Evolutionary conservation across 2,888 invertebrate genomes (phyloP).

Genomic region (Trichogramma evanescens): DNA sequence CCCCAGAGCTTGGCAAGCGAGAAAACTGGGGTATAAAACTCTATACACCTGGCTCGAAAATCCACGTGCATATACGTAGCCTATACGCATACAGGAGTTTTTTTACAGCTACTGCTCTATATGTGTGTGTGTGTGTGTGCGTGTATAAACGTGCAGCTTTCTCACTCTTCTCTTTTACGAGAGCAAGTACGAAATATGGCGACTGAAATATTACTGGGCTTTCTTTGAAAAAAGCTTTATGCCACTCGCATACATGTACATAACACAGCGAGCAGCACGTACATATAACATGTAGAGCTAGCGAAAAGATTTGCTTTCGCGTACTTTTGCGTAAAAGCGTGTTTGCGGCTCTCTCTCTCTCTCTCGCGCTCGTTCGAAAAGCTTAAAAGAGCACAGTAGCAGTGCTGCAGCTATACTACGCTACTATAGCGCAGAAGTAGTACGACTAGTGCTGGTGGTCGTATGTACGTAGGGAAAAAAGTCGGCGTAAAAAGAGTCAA

Average conservation of each 20-base stretch:
- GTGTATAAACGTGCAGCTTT: background rate
- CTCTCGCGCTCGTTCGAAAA: background rate
- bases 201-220: constrained; percentile 19
- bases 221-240: constrained; percentile 15
- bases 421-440: background rate
- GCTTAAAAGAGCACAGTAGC: too few species aligned
- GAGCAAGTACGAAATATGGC: constrained; percentile 12
- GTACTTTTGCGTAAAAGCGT: constrained; percentile 11
- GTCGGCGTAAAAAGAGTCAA: constrained; percentile 15
- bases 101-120: background rate
- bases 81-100: background rate
- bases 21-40: constrained; percentile 10
- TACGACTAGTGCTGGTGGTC: background rate
- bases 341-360: constrained; percentile 3
- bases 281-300: too few species aligned
- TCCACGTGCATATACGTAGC: background rate
- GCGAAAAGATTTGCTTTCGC: constrained; percentile 1
- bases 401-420: too few species aligned
- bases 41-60: constrained; percentile 1
- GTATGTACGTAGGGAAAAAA: background rate
- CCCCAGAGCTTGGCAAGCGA: background rate
- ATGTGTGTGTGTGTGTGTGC: background rate
- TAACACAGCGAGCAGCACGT: background rate
- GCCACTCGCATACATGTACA: background rate
- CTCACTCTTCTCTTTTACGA: background rate